Base-by-base conservation (phyloP, 2,113 vertebrate species). In the Glaucomys volans region DNA sequence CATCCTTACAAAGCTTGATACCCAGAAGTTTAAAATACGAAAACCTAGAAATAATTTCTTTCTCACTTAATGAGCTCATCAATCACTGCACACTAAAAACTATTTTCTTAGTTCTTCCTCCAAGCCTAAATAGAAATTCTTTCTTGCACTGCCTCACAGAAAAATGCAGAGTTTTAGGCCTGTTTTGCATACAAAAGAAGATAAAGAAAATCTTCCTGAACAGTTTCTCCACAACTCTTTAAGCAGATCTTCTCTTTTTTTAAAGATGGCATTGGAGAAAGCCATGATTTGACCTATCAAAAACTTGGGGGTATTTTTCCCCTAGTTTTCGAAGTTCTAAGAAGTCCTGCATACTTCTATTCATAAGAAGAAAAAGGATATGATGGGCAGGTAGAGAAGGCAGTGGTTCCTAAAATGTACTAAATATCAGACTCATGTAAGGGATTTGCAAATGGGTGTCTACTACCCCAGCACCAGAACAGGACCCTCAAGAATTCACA, bases 91-190 rank as follows among this genome's bases (percentile, higher is more conserved):
- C 17, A 87, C 8, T 79, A 81, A 72, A 66, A 66, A 64, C 42
- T 71, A 37, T 76, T 82, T 93, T 89, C 37, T 66, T 88, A 64
- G 52, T 54, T 85, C 57, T 94, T 91, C 66, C 24, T 72, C 40
- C 26, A 84, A 77, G 5, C 13, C 3, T 87, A 59, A 64, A 35
- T 20, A n/a, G 35, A 57, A 67, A n/a, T 57, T 71, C 52, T 89
- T 88, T 67, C 44, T 42, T 42, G 22, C 37, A 66, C n/a, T 74
- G 77, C 18, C 72, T 91, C 16, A 82, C 52, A 17, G 30, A 74
- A 91, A 87, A 96, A 81, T 69, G 14, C 40, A 94, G 54, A 82
- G 30, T 14, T 54, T 44, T 18, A 44, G 76, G 42, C 13, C 24
- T 37, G 40, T 14, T 80, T 77, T 81, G 64, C 6, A 57, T 52